phyloP scores from a whole-genome alignment of 2,113 vertebrate species.

The Pangasianodon gigas region DNA sequence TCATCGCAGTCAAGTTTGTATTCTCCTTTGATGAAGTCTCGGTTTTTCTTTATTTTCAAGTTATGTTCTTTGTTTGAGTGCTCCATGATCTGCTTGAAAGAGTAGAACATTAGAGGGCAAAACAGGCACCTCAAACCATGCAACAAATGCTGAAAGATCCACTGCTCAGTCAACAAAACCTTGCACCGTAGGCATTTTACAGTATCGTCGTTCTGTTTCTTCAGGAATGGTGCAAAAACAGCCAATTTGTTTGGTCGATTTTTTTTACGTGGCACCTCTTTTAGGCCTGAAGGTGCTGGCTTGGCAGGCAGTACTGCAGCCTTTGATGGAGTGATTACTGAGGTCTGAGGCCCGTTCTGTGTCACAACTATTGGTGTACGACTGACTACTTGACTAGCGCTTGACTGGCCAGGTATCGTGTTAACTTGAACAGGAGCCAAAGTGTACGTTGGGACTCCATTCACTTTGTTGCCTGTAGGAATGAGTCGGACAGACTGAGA shows the following conservation, averaged over 20 bases:
- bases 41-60: conserved; percentile 71
- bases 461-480: conserved; percentile 83
- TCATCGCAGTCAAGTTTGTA: conserved; percentile 74
- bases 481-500: conserved; percentile 80
- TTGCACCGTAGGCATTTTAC: conserved; percentile 79
- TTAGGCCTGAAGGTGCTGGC: conserved; percentile 32
- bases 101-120: conserved; percentile 81
- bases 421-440: conserved; percentile 80
- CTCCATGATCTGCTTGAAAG: conserved; percentile 76
- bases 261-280: conserved; percentile 19
- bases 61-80: conserved; percentile 76
- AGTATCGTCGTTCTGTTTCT: conserved; percentile 76
- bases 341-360: conserved; percentile 61
- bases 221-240: conserved; percentile 76
- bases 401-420: conserved; percentile 71
- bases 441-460: conserved; percentile 83
- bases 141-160: conserved; percentile 80
- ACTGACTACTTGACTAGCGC: conserved; percentile 61
- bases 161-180: conserved; percentile 75
- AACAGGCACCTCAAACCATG: conserved; percentile 85
- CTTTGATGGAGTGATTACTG: conserved; percentile 40
- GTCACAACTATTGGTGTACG: conserved; percentile 71
- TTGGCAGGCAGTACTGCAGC: conserved; percentile 7
- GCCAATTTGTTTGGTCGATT: conserved; percentile 68
- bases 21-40: conserved; percentile 75